A percentile compares a stretch with the other conserved stretches of the same genome.
Conservation (phyloP, 2,888 invertebrate genomes). For the Heteromurus nitidus region DNA sequence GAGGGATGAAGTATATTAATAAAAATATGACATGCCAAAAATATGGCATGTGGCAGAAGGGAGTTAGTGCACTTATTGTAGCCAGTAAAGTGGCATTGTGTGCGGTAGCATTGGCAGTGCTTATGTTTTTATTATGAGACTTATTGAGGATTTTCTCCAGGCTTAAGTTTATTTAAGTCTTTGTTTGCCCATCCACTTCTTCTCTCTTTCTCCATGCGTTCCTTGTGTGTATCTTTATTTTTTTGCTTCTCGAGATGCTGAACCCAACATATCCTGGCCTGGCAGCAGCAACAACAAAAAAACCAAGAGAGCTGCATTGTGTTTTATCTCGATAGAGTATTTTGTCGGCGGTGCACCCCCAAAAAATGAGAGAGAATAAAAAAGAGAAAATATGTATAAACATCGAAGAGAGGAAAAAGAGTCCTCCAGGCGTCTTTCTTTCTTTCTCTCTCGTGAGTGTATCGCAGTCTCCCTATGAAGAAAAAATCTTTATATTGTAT, state of each 20-base stretch:
- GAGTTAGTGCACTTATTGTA: neutral
- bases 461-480: neutral
- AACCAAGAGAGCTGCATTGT: neutral
- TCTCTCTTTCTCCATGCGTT: neutral
- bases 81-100: neutral
- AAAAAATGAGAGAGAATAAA: conserved; percentile 1
- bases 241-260: conserved; percentile 10
- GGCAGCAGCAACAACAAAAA: no score
- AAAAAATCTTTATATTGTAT: neutral
- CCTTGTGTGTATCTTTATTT: neutral
- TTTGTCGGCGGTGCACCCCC: conserved; percentile 11
- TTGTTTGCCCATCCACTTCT: conserved; percentile 67
- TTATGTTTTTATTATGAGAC: conserved; percentile 73
- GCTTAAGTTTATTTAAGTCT: conserved; percentile 69
- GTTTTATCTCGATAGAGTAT: neutral
- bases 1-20: conserved; percentile 22
- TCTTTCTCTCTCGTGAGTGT: neutral
- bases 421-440: conserved; percentile 37
- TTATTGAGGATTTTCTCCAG: conserved; percentile 71
- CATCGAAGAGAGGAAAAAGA: conserved; percentile 27
- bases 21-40: conserved; percentile 15
- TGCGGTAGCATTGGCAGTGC: conserved; percentile 61
- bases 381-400: conserved; percentile 7
- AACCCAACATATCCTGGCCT: no score
- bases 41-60: conserved; percentile 5